Evolutionary conservation across 2,797 vertebrate species (phyloP).

Genomic region (Microctenopoma stevenorrisi): DNA sequence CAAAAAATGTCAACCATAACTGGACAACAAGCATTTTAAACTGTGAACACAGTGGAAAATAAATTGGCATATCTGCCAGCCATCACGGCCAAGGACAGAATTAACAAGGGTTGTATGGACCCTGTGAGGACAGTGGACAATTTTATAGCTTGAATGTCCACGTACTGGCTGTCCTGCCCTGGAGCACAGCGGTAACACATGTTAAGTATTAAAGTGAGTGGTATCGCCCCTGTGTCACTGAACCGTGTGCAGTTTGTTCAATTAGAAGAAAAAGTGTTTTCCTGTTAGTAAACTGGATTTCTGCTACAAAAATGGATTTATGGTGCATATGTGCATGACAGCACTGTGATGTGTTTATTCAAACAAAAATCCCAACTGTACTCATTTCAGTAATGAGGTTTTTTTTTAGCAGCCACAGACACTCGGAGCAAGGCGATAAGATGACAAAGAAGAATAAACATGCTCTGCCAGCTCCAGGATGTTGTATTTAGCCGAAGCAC

Average conservation of each 20-base stretch:
- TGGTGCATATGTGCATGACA: neutral
- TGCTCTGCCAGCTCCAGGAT: neutral
- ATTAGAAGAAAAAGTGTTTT: slow-evolving; percentile 9
- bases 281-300: slow-evolving; percentile 10
- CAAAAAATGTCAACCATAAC: neutral
- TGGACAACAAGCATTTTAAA: neutral
- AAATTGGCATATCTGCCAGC: neutral
- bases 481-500: slow-evolving; percentile 16
- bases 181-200: slow-evolving; percentile 43
- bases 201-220: slow-evolving; percentile 62
- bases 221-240: slow-evolving; percentile 37
- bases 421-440: slow-evolving; percentile 27
- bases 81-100: neutral
- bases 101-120: no score
- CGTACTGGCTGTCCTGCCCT: slow-evolving; percentile 8
- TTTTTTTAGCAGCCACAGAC: neutral
- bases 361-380: slow-evolving; percentile 7
- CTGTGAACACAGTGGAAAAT: no score
- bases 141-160: neutral
- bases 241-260: slow-evolving; percentile 3
- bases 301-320: slow-evolving; percentile 3
- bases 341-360: neutral
- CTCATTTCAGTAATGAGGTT: slow-evolving; percentile 50
- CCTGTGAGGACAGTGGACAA: neutral
- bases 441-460: slow-evolving; percentile 37